Evolutionary conservation across 2,888 invertebrate genomes (phyloP), one percentile per base, ranked within the genome.

Genomic region (Chorisops tibialis): DNA sequence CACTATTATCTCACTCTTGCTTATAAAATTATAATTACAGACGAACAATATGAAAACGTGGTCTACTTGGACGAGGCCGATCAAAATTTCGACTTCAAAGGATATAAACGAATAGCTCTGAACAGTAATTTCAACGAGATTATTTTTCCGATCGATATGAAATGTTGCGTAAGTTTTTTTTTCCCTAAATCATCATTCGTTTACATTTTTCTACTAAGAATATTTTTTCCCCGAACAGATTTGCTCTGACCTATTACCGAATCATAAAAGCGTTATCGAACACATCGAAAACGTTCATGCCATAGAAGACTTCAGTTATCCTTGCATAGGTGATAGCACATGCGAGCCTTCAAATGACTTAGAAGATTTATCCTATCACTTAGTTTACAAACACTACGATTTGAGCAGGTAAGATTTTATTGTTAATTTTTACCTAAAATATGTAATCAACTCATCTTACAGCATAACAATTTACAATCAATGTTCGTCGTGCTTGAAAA

Each of bases 401-500:
- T 66, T 69, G 6, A 47, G 67, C n/a, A 35, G n/a, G 69, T 69
- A 59, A 61, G 66, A 61, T n/a, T 6, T 18, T 41, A 24, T 18
- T 16, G 49, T n/a, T 14, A 30, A 6, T 4, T 18, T 21, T 48
- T 2, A 21, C 1, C 7, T 30, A 9, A 49, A 30, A 21, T 48
- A 14, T 12, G 18, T 38, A 52, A 60, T 24, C 22, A 45, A 30
- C 30, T 16, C n/a, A 2, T 9, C 21, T 22, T 61, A 9, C 19
- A 48, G 61, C 6, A 52, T 66, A 4, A 48, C 50, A 9, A 48
- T 62, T 9, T 58, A 35, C 45, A 43, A 48, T 4, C 41, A 60
- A 62, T 76, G 76, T 48, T 71, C 73, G 3, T 72, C 73, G 38
- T 76, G 76, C 50, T 67, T 67, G 12, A 69, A 72, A 62, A 69